Percentiles rank a stretch among this genome's conserved stretches.
Evolutionary conservation across 2,113 vertebrate species (phyloP).

Genomic region (Peromyscus maniculatus): DNA sequence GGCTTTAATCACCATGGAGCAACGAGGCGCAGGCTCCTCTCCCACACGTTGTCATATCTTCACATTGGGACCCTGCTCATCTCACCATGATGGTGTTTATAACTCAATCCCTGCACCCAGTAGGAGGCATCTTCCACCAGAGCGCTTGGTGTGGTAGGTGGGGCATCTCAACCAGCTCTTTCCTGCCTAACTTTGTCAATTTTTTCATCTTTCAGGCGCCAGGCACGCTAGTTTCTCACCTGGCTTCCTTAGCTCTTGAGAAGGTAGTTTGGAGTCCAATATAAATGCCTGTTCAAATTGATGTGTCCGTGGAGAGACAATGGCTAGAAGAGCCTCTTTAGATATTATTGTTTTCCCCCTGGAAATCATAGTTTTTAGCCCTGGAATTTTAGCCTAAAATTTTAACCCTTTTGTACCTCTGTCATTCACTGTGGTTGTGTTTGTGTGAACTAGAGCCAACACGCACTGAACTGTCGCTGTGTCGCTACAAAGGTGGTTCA

Average conservation of each 20-base stretch:
- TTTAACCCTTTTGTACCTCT: background rate
- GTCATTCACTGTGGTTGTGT: background rate
- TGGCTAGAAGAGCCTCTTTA: background rate
- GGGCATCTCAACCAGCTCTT: background rate
- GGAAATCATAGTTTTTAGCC: constrained; percentile 28
- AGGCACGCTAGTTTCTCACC: background rate
- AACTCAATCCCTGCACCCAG: no score
- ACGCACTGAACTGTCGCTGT: background rate
- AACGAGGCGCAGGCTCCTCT: background rate
- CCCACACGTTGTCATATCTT: no score
- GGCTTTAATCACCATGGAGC: background rate
- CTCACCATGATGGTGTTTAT: background rate
- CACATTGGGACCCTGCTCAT: background rate
- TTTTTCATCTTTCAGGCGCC: background rate
- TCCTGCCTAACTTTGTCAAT: background rate
- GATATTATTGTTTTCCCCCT: background rate
- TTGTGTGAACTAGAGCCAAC: background rate
- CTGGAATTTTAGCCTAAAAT: background rate
- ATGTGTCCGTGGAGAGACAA: background rate
- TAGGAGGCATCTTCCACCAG: background rate
- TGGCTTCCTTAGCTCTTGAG: background rate
- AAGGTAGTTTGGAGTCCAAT: background rate
- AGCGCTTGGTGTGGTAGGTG: background rate
- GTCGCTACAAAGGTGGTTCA: background rate
- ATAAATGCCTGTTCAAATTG: background rate